Evolutionary conservation across 1,140 invertebrate species (phyloP).

Genomic region (Glossosoma conforme): DNA sequence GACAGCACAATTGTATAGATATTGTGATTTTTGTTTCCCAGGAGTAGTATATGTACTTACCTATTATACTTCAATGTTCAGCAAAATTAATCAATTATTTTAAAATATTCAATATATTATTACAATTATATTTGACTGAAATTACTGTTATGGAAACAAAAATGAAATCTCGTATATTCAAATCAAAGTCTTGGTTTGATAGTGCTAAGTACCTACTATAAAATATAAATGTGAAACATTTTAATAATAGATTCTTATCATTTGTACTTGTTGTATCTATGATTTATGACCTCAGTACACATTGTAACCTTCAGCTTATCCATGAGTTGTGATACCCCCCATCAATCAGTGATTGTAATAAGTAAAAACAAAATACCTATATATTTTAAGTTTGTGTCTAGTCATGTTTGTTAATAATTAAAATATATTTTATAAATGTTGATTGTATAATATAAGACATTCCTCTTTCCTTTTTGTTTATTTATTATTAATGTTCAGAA

Average conservation of each 20-base stretch:
- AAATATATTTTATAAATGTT: conserved; percentile 29
- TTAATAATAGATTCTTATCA: too few species aligned
- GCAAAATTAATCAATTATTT: not conserved
- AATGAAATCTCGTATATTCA: too few species aligned
- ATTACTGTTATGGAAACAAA: too few species aligned
- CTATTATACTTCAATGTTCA: conserved; percentile 3
- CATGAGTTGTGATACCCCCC: not conserved
- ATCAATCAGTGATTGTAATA: conserved; percentile 3
- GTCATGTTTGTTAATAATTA: conserved; percentile 27
- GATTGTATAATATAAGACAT: conserved; percentile 28
- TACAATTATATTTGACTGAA: too few species aligned
- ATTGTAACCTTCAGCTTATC: too few species aligned
- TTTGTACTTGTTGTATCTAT: too few species aligned
- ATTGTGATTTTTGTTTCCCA: conserved; percentile 3
- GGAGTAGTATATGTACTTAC: conserved; percentile 1
- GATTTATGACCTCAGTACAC: too few species aligned
- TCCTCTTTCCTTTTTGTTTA: conserved; percentile 25
- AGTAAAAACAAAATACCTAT: conserved; percentile 6
- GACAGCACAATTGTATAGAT: conserved; percentile 7
- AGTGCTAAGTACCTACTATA: too few species aligned
- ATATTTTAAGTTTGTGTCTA: conserved; percentile 27
- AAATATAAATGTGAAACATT: too few species aligned
- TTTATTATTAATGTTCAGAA: too few species aligned
- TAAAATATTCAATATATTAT: too few species aligned
- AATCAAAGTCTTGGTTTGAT: too few species aligned